These are phyloP conservation scores for Paratilapia polleni DNA, from an alignment of 2,113 vertebrate genomes.

Conservation along the genomic window DNA sequence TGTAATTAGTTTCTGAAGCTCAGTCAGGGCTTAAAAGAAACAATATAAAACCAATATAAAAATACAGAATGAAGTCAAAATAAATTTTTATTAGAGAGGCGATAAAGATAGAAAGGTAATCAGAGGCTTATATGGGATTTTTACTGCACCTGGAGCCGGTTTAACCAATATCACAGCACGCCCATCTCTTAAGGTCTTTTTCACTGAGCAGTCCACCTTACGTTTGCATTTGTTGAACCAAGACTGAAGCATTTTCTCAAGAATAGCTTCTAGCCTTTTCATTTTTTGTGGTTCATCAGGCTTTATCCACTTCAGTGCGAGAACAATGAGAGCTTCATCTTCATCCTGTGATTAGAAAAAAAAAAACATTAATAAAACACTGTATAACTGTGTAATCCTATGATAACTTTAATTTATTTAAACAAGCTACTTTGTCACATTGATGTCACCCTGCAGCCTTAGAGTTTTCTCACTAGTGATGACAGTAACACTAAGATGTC, in stretches of 20 bases:
- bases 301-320: constrained; percentile 32
- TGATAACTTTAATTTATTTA: neutral
- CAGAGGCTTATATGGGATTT: neutral
- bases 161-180: neutral
- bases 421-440: fast-evolving
- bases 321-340: neutral
- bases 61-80: neutral
- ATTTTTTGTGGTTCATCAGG: fast-evolving
- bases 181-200: fast-evolving
- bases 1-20: neutral
- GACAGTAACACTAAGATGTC: neutral
- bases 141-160: constrained; percentile 50
- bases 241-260: constrained; percentile 37
- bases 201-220: fast-evolving
- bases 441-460: neutral
- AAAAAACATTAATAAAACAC: neutral
- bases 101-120: neutral
- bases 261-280: fast-evolving
- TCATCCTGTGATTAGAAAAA: fast-evolving
- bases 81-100: neutral
- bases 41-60: neutral
- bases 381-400: neutral
- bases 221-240: neutral
- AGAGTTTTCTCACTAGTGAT: neutral
- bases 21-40: neutral